Evolutionary conservation across 2,888 invertebrate genomes (phyloP), one percentile per base, ranked within the genome.

Genomic region (Andrena trimmerana): DNA sequence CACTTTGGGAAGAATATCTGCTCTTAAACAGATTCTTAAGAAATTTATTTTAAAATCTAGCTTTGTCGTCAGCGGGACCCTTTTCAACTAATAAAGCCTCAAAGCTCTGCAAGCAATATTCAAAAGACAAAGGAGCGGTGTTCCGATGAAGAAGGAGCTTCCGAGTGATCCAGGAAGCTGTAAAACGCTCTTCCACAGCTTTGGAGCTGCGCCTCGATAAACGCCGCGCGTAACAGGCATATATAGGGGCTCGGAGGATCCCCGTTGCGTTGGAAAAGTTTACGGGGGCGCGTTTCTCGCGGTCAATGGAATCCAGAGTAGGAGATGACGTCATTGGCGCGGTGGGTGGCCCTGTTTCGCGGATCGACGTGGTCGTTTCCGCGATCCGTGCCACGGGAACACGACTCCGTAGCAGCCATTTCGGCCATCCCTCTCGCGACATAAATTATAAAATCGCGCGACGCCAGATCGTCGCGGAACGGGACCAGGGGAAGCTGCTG

Each of bases 381-480:
- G 54, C 57, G 73, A 79, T 79, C 62, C 65, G 67, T 79, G 81
- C 67, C 79, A 79, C 81, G 54, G 72, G 80, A 70, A 60, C 78
- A 54, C 65, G 59, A 10, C 62, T 78, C 81, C 42, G 42, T 42
- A 42, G 42, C 42, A 42, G 42, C 68, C 78, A 69, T 79, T 77
- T 79, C 78, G 72, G 50, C 71, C 42, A 52, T 73, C 73, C 57
- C 57, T 8, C 24, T 31, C 63, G 69, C 57, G 36, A 69, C 69
- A 68, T 79, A 79, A 79, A 78, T 79, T 78, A 78, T 78, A 59
- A 69, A 78, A 69, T 79, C 79, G 69, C 65, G 13, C 65, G 79
- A 78, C 79, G 79, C 79, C 78, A 54, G 79, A 50, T 70, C 79
- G 79, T 79, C 79, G 68, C 78, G 78, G 42, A 54, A 50, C 68